Conservation (phyloP, 23 tunicate species). For the Trididemnum clinides region DNA sequence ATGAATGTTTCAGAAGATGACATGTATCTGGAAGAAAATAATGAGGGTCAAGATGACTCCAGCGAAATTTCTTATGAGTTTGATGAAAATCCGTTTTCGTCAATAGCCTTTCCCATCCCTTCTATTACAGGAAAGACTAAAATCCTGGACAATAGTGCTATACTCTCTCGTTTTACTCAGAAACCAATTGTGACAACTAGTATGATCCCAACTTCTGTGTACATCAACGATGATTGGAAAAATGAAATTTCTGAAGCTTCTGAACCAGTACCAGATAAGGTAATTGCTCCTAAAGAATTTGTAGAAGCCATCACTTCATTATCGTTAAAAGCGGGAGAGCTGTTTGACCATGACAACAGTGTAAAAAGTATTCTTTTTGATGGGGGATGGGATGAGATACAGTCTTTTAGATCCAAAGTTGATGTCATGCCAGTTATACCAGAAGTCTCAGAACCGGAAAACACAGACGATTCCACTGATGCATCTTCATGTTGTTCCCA, state of each 20-base stretch:
- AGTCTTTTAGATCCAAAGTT: constrained; percentile 7
- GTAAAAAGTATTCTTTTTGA: too few species aligned
- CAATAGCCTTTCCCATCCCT: neutral
- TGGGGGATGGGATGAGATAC: constrained; percentile 55
- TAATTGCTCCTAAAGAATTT: too few species aligned
- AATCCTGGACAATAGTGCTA: neutral
- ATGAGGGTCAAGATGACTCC: neutral
- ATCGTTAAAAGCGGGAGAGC: too few species aligned
- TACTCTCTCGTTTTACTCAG: neutral
- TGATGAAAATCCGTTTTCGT: constrained; percentile 61
- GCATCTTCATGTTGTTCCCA: too few species aligned
- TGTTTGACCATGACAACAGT: too few species aligned
- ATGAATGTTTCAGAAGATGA: constrained; percentile 60
- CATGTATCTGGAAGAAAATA: neutral
- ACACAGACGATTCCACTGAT: too few species aligned
- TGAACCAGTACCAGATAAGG: too few species aligned
- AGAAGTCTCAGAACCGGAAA: constrained; percentile 45
- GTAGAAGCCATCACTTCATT: too few species aligned
- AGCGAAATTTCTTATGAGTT: constrained; percentile 52
- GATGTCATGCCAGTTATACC: constrained; percentile 45
- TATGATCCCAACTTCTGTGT: constrained; percentile 15
- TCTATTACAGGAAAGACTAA: neutral
- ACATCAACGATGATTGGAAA: neutral
- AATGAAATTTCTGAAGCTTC: neutral
- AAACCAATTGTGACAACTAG: neutral